Conservation (phyloP, 1,140 invertebrate species). For the Dryas iulia region DNA sequence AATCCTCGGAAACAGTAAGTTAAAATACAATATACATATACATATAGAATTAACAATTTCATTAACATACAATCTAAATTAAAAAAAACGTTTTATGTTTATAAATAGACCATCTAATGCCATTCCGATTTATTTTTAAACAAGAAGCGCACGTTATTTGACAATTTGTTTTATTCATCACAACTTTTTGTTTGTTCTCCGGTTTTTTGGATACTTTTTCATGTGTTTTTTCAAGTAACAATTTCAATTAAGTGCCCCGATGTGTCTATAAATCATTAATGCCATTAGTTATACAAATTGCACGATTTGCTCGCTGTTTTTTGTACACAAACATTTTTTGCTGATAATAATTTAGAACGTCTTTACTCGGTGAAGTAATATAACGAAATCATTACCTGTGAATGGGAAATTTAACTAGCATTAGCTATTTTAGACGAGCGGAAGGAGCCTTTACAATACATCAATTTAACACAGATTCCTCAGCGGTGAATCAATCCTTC, state of each 20-base stretch:
- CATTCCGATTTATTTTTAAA: conserved; percentile 15
- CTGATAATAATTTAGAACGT: conserved; percentile 11
- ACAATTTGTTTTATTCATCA: conserved; percentile 37
- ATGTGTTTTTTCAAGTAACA: conserved; percentile 32
- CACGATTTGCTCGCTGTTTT: conserved; percentile 38
- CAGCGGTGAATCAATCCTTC: conserved; percentile 65
- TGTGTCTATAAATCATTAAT: conserved; percentile 46
- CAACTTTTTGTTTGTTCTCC: conserved; percentile 39
- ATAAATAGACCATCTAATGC: not conserved
- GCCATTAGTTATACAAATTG: conserved; percentile 43
- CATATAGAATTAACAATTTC: too few relatives aligned
- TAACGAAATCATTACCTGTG: conserved; percentile 11
- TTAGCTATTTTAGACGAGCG: conserved; percentile 33
- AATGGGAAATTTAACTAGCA: conserved; percentile 25
- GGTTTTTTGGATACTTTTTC: conserved; percentile 39
- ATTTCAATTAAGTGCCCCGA: conserved; percentile 41
- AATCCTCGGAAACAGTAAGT: too few relatives aligned
- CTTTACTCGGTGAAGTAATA: conserved; percentile 6
- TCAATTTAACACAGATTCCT: conserved; percentile 71
- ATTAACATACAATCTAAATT: too few relatives aligned
- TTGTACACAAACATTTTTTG: conserved; percentile 30
- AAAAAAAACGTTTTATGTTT: too few relatives aligned
- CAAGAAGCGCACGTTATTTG: conserved; percentile 11
- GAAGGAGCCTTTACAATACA: conserved; percentile 43
- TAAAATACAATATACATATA: too few relatives aligned